Base-by-base conservation (phyloP, 92 coral and sea anemone genomes). In the Siderastrea siderea region DNA sequence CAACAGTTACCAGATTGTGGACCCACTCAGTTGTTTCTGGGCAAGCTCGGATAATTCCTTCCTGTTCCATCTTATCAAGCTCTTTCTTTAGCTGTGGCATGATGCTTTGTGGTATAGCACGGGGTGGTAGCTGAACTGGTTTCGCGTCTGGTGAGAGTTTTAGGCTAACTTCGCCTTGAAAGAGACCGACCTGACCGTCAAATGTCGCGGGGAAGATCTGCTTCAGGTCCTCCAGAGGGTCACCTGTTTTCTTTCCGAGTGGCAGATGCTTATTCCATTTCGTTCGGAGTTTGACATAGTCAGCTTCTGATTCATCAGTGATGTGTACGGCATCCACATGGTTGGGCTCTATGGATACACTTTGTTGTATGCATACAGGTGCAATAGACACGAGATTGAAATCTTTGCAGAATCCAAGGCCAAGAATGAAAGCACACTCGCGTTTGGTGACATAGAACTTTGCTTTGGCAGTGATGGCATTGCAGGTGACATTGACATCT, bases 81-180 rank as follows among this genome's bases (percentile, higher is more conserved):
- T 81, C 96, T 68, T 91, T 94, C 93, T 84, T 88, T n/a, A 93
- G 89, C 59, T 49, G 86, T 44, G 94, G 84, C 94, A 87, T 87
- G 77, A 84, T 82, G 72, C 94, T 94, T 85, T 88, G 94, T 11
- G 94, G 93, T 61, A 84, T 89, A 54, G 94, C 89, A 15, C 91
- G 93, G 49, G 94, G 89, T 10, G 93, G 96, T 80, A 93, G 86
- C 77, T 94, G 91, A 51, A 59, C 66, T 66, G 93, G 93, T 86
- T 91, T 82, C 7, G 94, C 89, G 9, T 88, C 87, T 53, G 92
- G 92, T 81, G 96, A 79, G 61, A 93, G 80, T 77, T 90, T 88
- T 13, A 91, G 84, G 68, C 74, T 59, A 53, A 77, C 91, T 71
- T 94, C 91, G 3, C 91, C 94, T 81, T 94, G 88, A 75, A 91